These are phyloP conservation scores for Equus quagga DNA, from an alignment of 2,113 vertebrate species.

Conservation along the genomic window DNA sequence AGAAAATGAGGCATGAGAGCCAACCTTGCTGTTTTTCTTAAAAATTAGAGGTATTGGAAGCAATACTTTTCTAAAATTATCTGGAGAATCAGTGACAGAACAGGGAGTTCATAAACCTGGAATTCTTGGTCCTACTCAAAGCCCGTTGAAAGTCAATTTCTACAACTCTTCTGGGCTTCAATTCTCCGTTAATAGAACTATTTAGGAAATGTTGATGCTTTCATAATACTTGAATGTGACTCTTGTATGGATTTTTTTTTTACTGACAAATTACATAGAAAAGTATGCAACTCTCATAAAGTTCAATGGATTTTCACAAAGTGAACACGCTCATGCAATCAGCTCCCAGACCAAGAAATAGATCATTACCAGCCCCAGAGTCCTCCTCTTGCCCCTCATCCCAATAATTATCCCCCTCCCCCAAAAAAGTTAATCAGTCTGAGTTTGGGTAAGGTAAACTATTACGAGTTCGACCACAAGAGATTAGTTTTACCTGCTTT, in stretches of 20 bases:
- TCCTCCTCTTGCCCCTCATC: not conserved
- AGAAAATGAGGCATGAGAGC: slow-evolving; percentile 5
- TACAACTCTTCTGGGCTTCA: not conserved
- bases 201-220: not conserved
- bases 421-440: not conserved
- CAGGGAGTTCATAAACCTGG: not conserved
- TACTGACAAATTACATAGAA: not conserved
- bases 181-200: not conserved
- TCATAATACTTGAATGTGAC: not conserved
- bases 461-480: not conserved
- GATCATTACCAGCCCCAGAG: not conserved
- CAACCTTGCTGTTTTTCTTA: slow-evolving; percentile 13
- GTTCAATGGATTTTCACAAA: not conserved
- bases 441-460: too few relatives aligned
- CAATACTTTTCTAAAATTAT: slow-evolving; percentile 35
- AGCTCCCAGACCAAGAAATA: not conserved
- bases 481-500: not conserved
- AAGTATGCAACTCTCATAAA: not conserved
- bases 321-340: not conserved
- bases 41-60: slow-evolving; percentile 13
- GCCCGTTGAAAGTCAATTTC: not conserved
- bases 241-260: not conserved
- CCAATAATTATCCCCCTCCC: not conserved
- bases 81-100: slow-evolving; percentile 17
- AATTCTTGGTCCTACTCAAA: not conserved